Evolutionary conservation across 2,797 vertebrate genomes (phyloP), one percentile per base, ranked within the genome.

Genomic region (Ibycter americanus): DNA sequence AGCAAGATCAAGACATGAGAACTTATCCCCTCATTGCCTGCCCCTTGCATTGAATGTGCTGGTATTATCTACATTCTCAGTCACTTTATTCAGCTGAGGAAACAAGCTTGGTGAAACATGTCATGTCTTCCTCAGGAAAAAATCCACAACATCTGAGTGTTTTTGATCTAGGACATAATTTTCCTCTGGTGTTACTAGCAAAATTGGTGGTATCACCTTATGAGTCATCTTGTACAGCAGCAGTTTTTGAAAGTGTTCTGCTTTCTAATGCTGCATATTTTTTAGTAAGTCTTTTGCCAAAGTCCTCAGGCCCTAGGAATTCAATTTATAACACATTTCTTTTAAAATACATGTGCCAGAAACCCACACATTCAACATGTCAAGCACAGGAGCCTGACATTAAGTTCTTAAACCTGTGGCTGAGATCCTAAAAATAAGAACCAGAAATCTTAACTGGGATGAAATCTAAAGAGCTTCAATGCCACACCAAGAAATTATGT

Each of bases 31-130:
- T 87, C 49, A 44, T 40, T 89, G 55, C 34, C 40, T 90, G 55
- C 65, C 1, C 1, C 61, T 70, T 88, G 63, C 23, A 36, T 63
- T 91, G 70, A 40, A 89, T 85, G 72, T 82, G 71, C 81, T 85
- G 68, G 67, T 71, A 81, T 88, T 81, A 87, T 76, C 90, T 90
- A 31, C 83, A 78, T 97, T 81, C 91, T 96, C 84, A 65, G 58
- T 93, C 77, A 62, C 71, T 97, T 97, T 90, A 90, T 96, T 98
- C 96, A 96, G 89, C 87, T 84, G 76, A 95, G 93, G 88, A 97
- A 97, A 88, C 71, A 91, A 95, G 82, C 36, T 61, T 81, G 65
- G 32, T 92, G 85, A 97, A 97, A 91, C 3, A 3, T 93, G 91
- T 87, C 49, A 23, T 31, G 16, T 77, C 59, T 86, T 98, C 95